phyloP scores from a whole-genome alignment of 2,113 vertebrate species.

The Caracal caracal region DNA sequence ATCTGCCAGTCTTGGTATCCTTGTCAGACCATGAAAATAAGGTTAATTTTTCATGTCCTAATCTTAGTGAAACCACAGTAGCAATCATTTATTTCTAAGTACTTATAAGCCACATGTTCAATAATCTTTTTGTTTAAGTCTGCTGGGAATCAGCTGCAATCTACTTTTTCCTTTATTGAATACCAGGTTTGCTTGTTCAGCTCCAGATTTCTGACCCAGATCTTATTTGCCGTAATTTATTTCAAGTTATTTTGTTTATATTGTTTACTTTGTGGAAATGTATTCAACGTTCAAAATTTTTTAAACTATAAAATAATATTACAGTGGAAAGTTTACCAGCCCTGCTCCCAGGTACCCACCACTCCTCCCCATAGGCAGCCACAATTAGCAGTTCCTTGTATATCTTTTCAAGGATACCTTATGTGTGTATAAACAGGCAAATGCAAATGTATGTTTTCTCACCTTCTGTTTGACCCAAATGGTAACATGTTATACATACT shows the following conservation, averaged over 20 bases:
- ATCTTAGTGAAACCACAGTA: constrained; percentile 43
- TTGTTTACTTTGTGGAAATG: constrained; percentile 52
- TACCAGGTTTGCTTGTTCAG: not conserved
- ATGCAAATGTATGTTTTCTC: constrained; percentile 23
- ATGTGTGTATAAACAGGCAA: not conserved
- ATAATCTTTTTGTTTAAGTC: constrained; percentile 35
- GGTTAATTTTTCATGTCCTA: not conserved
- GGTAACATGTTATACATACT: not conserved
- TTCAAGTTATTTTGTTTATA: constrained; percentile 10
- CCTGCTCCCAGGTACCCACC: not conserved
- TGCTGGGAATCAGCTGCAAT: not conserved
- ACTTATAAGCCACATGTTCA: not conserved
- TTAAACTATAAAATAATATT: not conserved
- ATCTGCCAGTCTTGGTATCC: not conserved
- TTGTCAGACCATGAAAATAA: constrained; percentile 42
- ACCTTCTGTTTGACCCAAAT: not conserved
- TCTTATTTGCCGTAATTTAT: not conserved
- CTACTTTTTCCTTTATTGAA: not conserved
- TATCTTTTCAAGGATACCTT: constrained; percentile 3
- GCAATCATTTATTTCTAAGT: constrained; percentile 25
- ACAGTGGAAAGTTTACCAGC: not conserved
- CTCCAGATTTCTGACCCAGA: not conserved
- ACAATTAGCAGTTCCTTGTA: not conserved
- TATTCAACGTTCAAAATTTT: not conserved
- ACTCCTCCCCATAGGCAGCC: not conserved